These are phyloP conservation scores for Chymomyza procnemis DNA, from an alignment of 2,888 invertebrate species.

Conservation along the genomic window DNA sequence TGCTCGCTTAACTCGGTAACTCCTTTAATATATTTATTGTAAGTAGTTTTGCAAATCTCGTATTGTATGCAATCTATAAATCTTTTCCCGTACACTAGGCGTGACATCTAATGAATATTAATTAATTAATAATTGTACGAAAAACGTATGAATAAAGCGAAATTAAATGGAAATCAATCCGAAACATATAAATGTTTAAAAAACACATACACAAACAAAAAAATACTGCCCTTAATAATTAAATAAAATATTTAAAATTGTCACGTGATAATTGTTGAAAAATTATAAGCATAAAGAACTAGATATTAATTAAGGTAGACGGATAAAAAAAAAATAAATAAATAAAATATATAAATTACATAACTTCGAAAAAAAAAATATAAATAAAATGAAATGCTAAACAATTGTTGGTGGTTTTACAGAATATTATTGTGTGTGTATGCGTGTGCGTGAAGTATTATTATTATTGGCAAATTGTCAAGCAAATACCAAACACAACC, in stretches of 20 bases:
- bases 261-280: slow-evolving; percentile 69
- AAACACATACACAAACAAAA: slow-evolving; percentile 35
- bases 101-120: slow-evolving; percentile 59
- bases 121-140: slow-evolving; percentile 44
- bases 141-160: slow-evolving; percentile 12
- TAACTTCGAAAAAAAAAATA: too few species aligned
- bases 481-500: slow-evolving; percentile 25
- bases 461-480: slow-evolving; percentile 67
- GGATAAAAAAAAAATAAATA: slow-evolving; percentile 36
- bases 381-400: slow-evolving; percentile 13
- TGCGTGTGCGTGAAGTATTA: slow-evolving; percentile 23
- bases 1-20: slow-evolving; percentile 5
- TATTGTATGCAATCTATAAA: slow-evolving; percentile 25
- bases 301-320: slow-evolving; percentile 68
- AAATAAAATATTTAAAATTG: slow-evolving; percentile 66
- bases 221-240: slow-evolving; percentile 62
- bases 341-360: neutral
- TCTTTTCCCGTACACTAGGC: slow-evolving; percentile 29
- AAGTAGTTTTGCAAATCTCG: slow-evolving; percentile 48
- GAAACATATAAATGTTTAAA: slow-evolving; percentile 65
- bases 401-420: slow-evolving; percentile 60
- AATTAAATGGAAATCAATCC: slow-evolving; percentile 26
- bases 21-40: slow-evolving; percentile 40
- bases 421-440: slow-evolving; percentile 42
- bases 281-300: slow-evolving; percentile 50